These are phyloP conservation scores for Phymatocera aterrima DNA, from an alignment of 2,888 invertebrate genomes.

Conservation along the genomic window DNA sequence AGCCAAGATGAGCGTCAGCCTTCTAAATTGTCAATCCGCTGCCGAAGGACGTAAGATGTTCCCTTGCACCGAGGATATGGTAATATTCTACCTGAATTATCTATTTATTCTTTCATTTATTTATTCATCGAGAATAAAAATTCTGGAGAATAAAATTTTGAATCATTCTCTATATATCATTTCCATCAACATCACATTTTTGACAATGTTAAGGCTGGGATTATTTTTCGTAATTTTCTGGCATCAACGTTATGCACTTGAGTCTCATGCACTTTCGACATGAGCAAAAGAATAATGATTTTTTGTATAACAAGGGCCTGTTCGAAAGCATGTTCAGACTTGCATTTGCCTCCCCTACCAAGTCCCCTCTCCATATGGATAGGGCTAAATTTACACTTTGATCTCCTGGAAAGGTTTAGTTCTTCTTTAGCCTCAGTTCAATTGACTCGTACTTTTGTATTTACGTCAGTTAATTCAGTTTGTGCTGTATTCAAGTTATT, in stretches of 20 bases:
- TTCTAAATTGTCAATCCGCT: slow-evolving; percentile 82
- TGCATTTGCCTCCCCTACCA: slow-evolving; percentile 60
- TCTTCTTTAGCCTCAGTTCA: slow-evolving; percentile 27
- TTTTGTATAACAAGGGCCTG: slow-evolving; percentile 52
- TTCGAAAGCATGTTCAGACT: slow-evolving; percentile 62
- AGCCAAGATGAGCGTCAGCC: slow-evolving; percentile 81
- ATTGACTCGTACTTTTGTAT: not conserved
- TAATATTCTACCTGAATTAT: slow-evolving; percentile 57
- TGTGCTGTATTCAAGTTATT: not conserved
- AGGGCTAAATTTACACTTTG: slow-evolving; percentile 27
- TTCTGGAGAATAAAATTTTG: too few relatives aligned
- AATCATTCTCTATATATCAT: too few relatives aligned
- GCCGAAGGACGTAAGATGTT: slow-evolving; percentile 79
- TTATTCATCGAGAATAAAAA: slow-evolving; percentile 6
- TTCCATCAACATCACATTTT: too few relatives aligned
- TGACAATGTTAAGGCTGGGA: too few relatives aligned
- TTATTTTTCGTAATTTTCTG: too few relatives aligned
- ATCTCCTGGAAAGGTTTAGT: slow-evolving; percentile 39
- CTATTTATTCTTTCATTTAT: not conserved
- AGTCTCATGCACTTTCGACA: not conserved
- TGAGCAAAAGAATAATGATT: not conserved
- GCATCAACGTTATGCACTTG: too few relatives aligned
- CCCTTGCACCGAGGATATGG: slow-evolving; percentile 80
- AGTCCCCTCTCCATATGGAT: not conserved
- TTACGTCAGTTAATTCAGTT: not conserved